phyloP scores from a whole-genome alignment of 2,888 invertebrate species.

The Euzetes globulus region DNA sequence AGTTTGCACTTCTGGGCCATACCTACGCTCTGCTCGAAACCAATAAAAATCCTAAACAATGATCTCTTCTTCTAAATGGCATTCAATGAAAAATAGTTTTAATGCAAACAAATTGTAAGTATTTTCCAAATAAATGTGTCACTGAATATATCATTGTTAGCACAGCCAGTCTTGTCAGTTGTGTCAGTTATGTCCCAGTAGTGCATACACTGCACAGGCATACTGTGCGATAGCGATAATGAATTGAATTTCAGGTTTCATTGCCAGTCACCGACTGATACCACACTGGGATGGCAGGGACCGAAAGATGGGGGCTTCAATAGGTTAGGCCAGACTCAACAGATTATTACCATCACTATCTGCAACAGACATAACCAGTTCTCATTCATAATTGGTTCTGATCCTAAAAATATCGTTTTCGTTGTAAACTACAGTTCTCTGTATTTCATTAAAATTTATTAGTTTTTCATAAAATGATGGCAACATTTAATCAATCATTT shows the following conservation, averaged over 20 bases:
- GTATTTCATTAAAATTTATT: not conserved
- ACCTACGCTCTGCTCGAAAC: not conserved
- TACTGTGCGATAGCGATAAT: not conserved
- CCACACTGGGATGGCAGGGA: not conserved
- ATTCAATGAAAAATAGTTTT: not conserved
- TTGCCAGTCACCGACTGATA: not conserved
- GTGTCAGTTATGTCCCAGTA: not conserved
- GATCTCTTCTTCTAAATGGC: not conserved
- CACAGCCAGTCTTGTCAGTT: not conserved
- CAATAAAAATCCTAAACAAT: not conserved
- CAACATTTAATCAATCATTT: no score
- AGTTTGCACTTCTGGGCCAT: not conserved
- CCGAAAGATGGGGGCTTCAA: not conserved
- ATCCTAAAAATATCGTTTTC: not conserved
- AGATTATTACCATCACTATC: not conserved
- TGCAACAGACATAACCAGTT: not conserved
- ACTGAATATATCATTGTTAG: slow-evolving; percentile 4
- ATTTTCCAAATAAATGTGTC: not conserved
- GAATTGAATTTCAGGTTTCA: not conserved
- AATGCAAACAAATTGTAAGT: not conserved
- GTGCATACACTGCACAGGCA: not conserved
- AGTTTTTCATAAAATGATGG: not conserved
- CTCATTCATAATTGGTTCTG: not conserved
- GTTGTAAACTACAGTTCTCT: not conserved
- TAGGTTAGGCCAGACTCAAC: not conserved